These are phyloP conservation scores for Apostichopus japonicus DNA, from an alignment of 35 echinoderm and acorn worm genomes.

Conservation along the genomic window DNA sequence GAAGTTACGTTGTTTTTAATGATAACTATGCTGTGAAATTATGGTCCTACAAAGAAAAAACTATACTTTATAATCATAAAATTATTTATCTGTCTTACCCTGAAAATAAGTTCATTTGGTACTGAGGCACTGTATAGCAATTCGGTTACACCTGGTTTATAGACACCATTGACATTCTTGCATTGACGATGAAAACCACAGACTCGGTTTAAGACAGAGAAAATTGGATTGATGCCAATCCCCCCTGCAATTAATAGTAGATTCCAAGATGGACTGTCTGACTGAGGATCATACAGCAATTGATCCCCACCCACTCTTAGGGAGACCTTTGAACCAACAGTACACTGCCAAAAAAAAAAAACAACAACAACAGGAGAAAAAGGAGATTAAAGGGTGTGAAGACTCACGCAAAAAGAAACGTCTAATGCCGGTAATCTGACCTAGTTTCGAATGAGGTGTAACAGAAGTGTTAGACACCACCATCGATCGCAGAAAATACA, in stretches of 20 bases:
- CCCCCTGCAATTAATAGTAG: slow-evolving; percentile 93
- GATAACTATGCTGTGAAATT: no score
- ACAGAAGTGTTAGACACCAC: no score
- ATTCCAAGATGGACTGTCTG: slow-evolving; percentile 67
- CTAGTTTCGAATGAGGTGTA: no score
- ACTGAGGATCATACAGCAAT: slow-evolving; percentile 79
- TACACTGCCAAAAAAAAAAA: slow-evolving; percentile 45
- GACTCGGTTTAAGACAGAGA: slow-evolving; percentile 79
- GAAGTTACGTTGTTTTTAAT: no score
- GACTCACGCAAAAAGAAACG: no score
- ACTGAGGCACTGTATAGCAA: slow-evolving; percentile 85
- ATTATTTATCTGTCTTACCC: slow-evolving; percentile 41
- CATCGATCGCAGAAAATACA: no score
- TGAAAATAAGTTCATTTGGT: slow-evolving; percentile 84
- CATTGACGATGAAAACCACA: slow-evolving; percentile 50
- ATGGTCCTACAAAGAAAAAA: no score
- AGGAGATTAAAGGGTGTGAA: no score
- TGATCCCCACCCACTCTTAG: slow-evolving; percentile 89
- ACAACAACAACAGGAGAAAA: no score
- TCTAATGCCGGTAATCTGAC: no score
- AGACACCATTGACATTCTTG: background rate
- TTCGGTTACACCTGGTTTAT: slow-evolving; percentile 72
- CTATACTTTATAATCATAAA: no score
- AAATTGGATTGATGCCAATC: slow-evolving; percentile 94
- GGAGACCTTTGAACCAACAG: slow-evolving; percentile 67